Evolutionary conservation across 2,888 invertebrate species (phyloP).

Genomic region (Heptascelio sp.): DNA sequence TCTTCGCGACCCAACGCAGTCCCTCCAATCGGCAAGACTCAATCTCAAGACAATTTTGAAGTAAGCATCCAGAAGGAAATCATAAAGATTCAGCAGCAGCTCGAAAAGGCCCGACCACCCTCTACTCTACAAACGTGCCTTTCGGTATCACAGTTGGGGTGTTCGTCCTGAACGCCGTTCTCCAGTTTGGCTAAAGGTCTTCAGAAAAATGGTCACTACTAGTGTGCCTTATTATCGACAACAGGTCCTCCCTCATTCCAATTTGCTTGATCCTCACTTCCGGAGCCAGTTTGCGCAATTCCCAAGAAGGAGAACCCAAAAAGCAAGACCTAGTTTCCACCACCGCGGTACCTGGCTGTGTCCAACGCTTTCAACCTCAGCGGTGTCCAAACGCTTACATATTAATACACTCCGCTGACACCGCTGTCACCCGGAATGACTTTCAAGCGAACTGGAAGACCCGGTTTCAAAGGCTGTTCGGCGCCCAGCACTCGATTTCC

Average conservation of each 20-base stretch:
- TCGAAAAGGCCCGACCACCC: conserved; percentile 43
- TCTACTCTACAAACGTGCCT: conserved; percentile 48
- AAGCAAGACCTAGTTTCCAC: neutral
- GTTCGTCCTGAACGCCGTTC: conserved; percentile 52
- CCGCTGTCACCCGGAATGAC: neutral
- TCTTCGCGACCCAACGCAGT: too few species aligned
- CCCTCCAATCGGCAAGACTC: too few species aligned
- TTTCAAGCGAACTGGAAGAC: too few species aligned
- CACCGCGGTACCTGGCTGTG: too few species aligned
- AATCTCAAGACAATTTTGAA: conserved; percentile 9
- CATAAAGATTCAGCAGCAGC: conserved; percentile 53
- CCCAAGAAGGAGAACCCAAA: conserved; percentile 54
- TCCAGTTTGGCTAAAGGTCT: conserved; percentile 82
- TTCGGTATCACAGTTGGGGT: conserved; percentile 63
- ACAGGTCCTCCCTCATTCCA: conserved; percentile 93
- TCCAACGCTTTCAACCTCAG: conserved; percentile 2
- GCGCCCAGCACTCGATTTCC: too few species aligned
- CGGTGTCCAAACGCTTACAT: conserved; percentile 18
- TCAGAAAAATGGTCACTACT: conserved; percentile 94
- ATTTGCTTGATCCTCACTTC: conserved; percentile 87
- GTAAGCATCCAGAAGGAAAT: neutral
- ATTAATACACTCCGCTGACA: too few species aligned
- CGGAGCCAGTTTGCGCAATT: conserved; percentile 86
- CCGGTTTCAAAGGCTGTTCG: too few species aligned
- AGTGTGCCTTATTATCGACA: conserved; percentile 92